These are phyloP conservation scores for Phycodurus eques DNA, from an alignment of 2,113 vertebrate species.

Conservation along the genomic window DNA sequence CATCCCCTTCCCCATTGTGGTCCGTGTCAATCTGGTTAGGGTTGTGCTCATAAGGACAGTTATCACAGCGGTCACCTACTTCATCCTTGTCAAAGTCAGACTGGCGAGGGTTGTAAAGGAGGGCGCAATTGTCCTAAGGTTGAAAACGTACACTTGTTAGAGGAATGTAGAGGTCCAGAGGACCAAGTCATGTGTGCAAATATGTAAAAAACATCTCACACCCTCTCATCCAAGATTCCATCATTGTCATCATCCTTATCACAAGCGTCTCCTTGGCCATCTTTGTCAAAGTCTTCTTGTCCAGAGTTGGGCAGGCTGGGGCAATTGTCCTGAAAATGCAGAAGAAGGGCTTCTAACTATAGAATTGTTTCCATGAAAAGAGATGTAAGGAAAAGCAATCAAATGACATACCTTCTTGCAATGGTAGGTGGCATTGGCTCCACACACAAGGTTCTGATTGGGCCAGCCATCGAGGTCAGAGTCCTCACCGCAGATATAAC, in stretches of 20 bases:
- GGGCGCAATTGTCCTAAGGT: slow-evolving; percentile 89
- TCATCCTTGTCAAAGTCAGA: slow-evolving; percentile 95
- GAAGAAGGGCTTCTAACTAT: background rate
- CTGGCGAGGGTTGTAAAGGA: slow-evolving; percentile 94
- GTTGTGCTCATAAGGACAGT: slow-evolving; percentile 95
- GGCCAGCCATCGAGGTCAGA: slow-evolving; percentile 98
- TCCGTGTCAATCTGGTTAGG: slow-evolving; percentile 94
- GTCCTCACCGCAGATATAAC: slow-evolving; percentile 93
- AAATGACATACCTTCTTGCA: slow-evolving; percentile 82
- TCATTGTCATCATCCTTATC: slow-evolving; percentile 97
- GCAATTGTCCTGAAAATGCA: slow-evolving; percentile 86
- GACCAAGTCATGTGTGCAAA: background rate
- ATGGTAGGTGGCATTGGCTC: slow-evolving; percentile 88
- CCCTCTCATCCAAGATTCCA: slow-evolving; percentile 87
- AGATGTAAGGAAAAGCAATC: background rate
- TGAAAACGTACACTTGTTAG: slow-evolving; percentile 3
- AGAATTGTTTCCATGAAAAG: background rate
- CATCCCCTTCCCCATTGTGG: slow-evolving; percentile 90
- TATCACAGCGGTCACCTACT: slow-evolving; percentile 95
- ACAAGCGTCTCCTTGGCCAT: slow-evolving; percentile 93
- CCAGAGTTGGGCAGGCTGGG: slow-evolving; percentile 96
- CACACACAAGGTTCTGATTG: slow-evolving; percentile 89
- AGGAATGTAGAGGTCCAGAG: background rate
- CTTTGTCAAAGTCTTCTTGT: slow-evolving; percentile 96
- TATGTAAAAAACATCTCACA: slow-evolving; percentile 48